phyloP scores from a whole-genome alignment of 2,888 invertebrate genomes.

The Morpho deidamia region DNA sequence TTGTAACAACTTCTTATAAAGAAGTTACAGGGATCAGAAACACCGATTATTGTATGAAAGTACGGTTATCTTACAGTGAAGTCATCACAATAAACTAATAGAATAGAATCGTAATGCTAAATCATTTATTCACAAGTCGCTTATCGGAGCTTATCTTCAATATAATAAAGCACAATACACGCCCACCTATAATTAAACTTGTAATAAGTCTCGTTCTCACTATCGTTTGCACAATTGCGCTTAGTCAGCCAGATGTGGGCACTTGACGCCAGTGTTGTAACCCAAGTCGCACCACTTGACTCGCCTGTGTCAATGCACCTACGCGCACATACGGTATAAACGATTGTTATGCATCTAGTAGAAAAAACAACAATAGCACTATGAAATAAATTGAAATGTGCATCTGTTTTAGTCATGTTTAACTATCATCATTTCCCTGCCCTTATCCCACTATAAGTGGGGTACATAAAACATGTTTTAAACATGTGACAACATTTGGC shows the following conservation, averaged over 20 bases:
- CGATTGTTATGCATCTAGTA: slow-evolving; percentile 12
- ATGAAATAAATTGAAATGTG: slow-evolving; percentile 5
- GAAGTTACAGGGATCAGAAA: not conserved
- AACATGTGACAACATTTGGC: too few species aligned
- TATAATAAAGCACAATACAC: slow-evolving; percentile 25
- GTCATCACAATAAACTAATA: slow-evolving; percentile 4
- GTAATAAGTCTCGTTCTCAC: slow-evolving; percentile 23
- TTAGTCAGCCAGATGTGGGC: slow-evolving; percentile 35
- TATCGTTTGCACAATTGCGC: slow-evolving; percentile 32
- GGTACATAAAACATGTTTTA: too few species aligned
- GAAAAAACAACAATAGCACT: slow-evolving; percentile 7
- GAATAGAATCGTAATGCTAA: slow-evolving; percentile 3
- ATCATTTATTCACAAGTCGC: slow-evolving; percentile 11
- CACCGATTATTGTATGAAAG: not conserved
- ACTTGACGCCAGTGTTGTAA: slow-evolving; percentile 28
- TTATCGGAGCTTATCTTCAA: slow-evolving; percentile 21
- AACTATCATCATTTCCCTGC: too few species aligned
- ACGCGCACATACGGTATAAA: slow-evolving; percentile 28
- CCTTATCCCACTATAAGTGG: too few species aligned
- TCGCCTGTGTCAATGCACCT: slow-evolving; percentile 51
- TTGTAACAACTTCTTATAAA: not conserved
- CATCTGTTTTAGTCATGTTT: not conserved
- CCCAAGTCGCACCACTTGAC: slow-evolving; percentile 48
- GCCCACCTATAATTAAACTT: slow-evolving; percentile 23
- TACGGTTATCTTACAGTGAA: not conserved